Base-by-base conservation (phyloP, 2,113 vertebrate species). In the Colius striatus region DNA sequence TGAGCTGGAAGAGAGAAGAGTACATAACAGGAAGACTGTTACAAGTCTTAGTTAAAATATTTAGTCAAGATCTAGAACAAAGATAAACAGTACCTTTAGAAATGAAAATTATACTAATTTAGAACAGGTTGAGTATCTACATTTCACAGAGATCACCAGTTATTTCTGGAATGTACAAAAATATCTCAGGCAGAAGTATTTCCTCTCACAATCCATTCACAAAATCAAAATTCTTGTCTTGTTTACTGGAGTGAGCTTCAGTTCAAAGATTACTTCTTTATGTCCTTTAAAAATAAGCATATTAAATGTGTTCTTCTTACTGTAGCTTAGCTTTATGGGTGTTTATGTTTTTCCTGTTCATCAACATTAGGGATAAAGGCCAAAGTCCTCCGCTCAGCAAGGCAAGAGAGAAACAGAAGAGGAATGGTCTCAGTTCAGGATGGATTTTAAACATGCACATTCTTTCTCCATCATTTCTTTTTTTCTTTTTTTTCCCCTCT, bases 161-260 rank as follows among this genome's bases (percentile, higher is more conserved):
- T 93, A 90, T 94, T 94, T 89, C 76, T 93, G 89, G 76, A 94
- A 95, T 67, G 68, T 48, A 88, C 38, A 90, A 88, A 93, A 67
- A 51, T 20, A 80, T 32, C 38, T 62, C 38, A 47, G 63, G 60
- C 26, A 92, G 83, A 93, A 92, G 68, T 90, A 84, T 76, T 92
- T 96, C 76, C 45, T 93, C 68, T 78, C 43, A 72, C 53, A 78
- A 77, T 53, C 55, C 43, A 63, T 63, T 90, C 73, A 61, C 55
- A 88, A 78, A 91, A 74, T 14, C 50, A n/a, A 71, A 89, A 63
- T 81, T 89, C 43, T 84, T 86, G 22, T 63, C 75, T 60, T 89
- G 65, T 90, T 96, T 94, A 90, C 75, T 63, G 26, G 55, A 67
- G 48, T 67, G 80, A 88, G 81, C 55, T 81, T 86, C 38, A 45